Percentiles rank a stretch among this genome's conserved stretches.
These are phyloP conservation scores for Euthynnus affinis DNA, from an alignment of 2,797 vertebrate species.

Conservation along the genomic window DNA sequence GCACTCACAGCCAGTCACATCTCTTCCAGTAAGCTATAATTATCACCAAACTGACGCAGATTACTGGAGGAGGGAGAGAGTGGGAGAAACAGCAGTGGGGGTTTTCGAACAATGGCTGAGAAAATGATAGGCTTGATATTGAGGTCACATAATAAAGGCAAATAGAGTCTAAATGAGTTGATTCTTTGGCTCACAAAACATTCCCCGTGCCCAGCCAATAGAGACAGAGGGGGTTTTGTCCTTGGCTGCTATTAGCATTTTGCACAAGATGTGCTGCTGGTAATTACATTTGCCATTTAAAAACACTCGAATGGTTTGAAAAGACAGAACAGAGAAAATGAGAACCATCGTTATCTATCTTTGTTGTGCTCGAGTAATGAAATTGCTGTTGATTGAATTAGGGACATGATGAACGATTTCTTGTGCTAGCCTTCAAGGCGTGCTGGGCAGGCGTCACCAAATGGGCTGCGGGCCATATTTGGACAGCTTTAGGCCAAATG, in stretches of 20 bases:
- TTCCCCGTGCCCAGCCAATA: constrained; percentile 11
- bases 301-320: constrained; percentile 54
- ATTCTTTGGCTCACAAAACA: constrained; percentile 56
- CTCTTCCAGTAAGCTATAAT: constrained; percentile 79
- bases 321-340: constrained; percentile 29
- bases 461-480: constrained; percentile 68
- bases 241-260: constrained; percentile 52
- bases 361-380: constrained; percentile 53
- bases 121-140: constrained; percentile 73
- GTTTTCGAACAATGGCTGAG: constrained; percentile 62
- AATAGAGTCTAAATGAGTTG: constrained; percentile 67
- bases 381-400: constrained; percentile 60
- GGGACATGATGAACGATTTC: constrained; percentile 42
- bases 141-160: constrained; percentile 69
- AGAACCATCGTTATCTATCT: constrained; percentile 27
- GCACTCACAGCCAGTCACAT: constrained; percentile 57
- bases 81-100: constrained; percentile 30
- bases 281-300: constrained; percentile 55
- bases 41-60: constrained; percentile 72
- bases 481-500: constrained; percentile 68
- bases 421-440: constrained; percentile 22
- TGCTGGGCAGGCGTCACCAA: constrained; percentile 51
- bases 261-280: constrained; percentile 51
- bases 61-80: constrained; percentile 65
- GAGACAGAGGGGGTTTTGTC: constrained; percentile 51